Evolutionary conservation across 2,113 vertebrate genomes (phyloP), one percentile per base, ranked within the genome.

Genomic region (Oenanthe oenanthe): DNA sequence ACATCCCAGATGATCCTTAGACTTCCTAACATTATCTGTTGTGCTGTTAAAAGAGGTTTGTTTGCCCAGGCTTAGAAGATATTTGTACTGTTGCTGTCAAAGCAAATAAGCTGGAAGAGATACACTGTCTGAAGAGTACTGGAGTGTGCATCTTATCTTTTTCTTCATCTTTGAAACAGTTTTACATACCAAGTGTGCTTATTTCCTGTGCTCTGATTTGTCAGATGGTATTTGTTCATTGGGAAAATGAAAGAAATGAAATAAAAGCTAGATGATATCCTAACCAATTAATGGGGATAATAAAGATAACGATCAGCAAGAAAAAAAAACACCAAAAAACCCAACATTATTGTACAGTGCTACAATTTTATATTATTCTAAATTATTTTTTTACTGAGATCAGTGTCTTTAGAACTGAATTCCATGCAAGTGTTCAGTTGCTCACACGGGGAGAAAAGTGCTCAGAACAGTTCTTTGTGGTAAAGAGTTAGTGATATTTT

Each of bases 71-170:
- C 38, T 92, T 89, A 50, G 58, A 88, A 70, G 67, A 67, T 36
- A 76, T 88, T 96, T 95, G 36, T 73, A 68, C 56, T 84, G 67
- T 17, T 89, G 62, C 90, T 91, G 92, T 88, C 88, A 96, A 94
- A 95, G 28, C 65, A 91, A 85, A 88, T 89, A 95, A 89, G 17
- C 42, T 74, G 34, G 66, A 88, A 84, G 67, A 96, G 89, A 93
- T 84, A 42, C 10, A 70, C 31, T 89, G 36, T 81, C 78, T 93
- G 85, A 78, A 68, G 66, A 75, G 53, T 77, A 50, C 42, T 66
- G 25, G 4, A 75, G 19, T 54, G 25, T 74, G 42, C 32, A 75
- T 48, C 43, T 91, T 22, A 78, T 90, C 12, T 80, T 83, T 74
- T 80, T 47, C 34, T 78, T 87, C 51, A 63, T 20, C 54, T 89